These are phyloP conservation scores for Nerophis lumbriciformis DNA, from an alignment of 2,113 vertebrate species.

Conservation along the genomic window DNA sequence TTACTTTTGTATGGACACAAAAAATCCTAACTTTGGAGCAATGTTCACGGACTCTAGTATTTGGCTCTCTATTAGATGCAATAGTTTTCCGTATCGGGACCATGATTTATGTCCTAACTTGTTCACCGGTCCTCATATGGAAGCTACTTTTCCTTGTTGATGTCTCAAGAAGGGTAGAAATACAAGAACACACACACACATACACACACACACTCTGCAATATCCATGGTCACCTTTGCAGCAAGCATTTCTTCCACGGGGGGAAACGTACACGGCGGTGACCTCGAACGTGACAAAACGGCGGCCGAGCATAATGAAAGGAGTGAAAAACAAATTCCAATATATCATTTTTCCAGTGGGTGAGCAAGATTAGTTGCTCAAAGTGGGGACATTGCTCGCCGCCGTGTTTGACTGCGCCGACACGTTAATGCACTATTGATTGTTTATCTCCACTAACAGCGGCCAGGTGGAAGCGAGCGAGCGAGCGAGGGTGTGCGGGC, in stretches of 20 bases:
- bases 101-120: too few species aligned
- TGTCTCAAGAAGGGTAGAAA: too few species aligned
- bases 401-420: conserved; percentile 36
- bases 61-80: too few species aligned
- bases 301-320: conserved; percentile 46
- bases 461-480: background rate
- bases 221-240: conserved; percentile 62
- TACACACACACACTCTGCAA: conserved; percentile 31
- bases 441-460: conserved; percentile 63
- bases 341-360: conserved; percentile 20
- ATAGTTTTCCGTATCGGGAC: too few species aligned
- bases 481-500: conserved; percentile 12
- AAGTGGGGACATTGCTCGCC: conserved; percentile 42
- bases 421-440: conserved; percentile 64
- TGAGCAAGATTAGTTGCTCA: conserved; percentile 43
- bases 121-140: too few species aligned
- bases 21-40: too few species aligned
- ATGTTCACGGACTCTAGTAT: too few species aligned
- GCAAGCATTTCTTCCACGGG: conserved; percentile 55
- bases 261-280: conserved; percentile 45
- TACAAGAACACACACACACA: too few species aligned
- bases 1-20: too few species aligned
- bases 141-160: too few species aligned
- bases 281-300: conserved; percentile 53
- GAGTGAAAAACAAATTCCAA: conserved; percentile 14